Percentiles rank a stretch among this genome's conserved stretches.
Conservation (phyloP, 1,140 invertebrate genomes). For the Mizuhopecten yessoensis region DNA sequence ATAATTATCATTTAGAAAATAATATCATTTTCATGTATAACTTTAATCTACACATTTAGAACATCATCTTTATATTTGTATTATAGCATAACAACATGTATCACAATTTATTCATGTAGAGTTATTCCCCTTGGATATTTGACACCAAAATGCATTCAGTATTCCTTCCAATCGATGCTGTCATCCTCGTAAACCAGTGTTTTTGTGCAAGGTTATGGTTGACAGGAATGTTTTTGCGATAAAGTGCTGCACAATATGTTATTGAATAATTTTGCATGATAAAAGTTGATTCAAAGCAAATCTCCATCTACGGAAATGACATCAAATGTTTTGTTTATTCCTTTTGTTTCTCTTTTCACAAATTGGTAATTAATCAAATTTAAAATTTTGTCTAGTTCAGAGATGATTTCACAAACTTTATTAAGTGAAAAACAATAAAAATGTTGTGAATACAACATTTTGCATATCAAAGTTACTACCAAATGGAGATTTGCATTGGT, state of each 20-base stretch:
- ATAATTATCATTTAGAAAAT: conserved; percentile 39
- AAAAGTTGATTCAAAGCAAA: conserved; percentile 26
- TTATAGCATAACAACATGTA: neutral
- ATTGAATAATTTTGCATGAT: conserved; percentile 35
- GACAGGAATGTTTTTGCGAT: neutral
- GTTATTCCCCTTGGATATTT: conserved; percentile 16
- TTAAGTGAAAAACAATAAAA: too few relatives aligned
- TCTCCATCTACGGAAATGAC: neutral
- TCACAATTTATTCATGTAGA: neutral
- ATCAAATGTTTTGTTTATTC: too few relatives aligned
- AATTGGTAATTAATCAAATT: too few relatives aligned
- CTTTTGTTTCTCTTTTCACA: too few relatives aligned
- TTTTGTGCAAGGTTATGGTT: neutral
- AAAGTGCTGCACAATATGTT: neutral
- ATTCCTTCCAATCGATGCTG: neutral
- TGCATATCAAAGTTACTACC: neutral
- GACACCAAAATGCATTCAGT: neutral
- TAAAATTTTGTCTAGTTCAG: too few relatives aligned
- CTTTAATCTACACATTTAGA: neutral
- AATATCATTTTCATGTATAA: neutral
- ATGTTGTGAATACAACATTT: too few relatives aligned
- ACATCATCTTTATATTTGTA: neutral
- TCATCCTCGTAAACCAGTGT: neutral
- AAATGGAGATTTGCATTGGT: neutral
- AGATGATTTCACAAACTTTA: too few relatives aligned